Evolutionary conservation across 37 sponge, comb jelly and placozoan genomes (phyloP).

Genomic region (Axinella damicornis): DNA sequence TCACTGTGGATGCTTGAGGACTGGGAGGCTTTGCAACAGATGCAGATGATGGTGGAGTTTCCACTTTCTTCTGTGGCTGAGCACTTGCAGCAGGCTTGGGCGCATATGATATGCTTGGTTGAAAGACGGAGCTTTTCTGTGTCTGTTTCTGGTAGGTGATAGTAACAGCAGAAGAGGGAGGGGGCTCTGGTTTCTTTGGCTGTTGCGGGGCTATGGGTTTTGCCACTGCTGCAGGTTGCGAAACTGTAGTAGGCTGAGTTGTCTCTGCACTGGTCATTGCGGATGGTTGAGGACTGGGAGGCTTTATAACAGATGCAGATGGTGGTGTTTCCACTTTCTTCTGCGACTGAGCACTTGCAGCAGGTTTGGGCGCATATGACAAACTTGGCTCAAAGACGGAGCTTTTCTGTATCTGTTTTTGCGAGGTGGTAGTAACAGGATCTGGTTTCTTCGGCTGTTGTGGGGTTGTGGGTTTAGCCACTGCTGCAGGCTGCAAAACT

Average conservation of each 20-base stretch:
- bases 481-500: constrained; percentile 12
- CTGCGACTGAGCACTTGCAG: neutral
- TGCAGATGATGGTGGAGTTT: neutral
- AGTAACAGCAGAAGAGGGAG: neutral
- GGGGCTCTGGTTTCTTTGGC: neutral
- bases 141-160: too few species aligned
- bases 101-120: neutral
- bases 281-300: neutral
- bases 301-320: neutral
- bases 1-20: too few species aligned
- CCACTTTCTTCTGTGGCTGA: neutral
- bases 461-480: neutral
- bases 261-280: neutral
- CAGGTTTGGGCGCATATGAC: too few species aligned
- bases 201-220: neutral
- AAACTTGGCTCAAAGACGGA: too few species aligned
- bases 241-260: neutral
- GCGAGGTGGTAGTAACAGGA: too few species aligned
- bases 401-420: too few species aligned
- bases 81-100: neutral
- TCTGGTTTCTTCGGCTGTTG: neutral
- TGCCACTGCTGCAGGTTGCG: too few species aligned
- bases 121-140: too few species aligned
- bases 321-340: neutral
- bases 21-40: too few species aligned